Evolutionary conservation across 2,113 vertebrate species (phyloP), one percentile per base, ranked within the genome.

Genomic region (Otis tarda): DNA sequence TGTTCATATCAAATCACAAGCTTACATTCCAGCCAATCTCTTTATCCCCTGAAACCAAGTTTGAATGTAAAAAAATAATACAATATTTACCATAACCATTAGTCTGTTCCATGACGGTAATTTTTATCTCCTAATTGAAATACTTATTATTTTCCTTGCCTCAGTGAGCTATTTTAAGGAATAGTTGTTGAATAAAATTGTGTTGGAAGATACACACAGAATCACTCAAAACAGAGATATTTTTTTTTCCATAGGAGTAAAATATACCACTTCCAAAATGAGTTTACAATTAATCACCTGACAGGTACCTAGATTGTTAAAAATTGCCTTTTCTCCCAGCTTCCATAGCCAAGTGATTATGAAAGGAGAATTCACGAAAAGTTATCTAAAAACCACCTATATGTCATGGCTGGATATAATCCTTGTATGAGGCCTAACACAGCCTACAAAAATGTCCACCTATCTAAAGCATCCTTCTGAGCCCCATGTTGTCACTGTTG

Each of bases 151-250:
- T 91, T 87, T 88, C 35, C 28, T 87, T 93, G 64, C 35, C 35
- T 93, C 53, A 17, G 27, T 53, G 53, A 87, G 31, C 10, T 68
- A n/a, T 83, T 95, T 91, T 76, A 91, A 96, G 61, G 65, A 92
- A 65, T 14, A 73, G 30, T 10, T 89, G 27, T 11, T 89, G 50
- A 82, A 86, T 33, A 37, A 73, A 13, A 61, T 27, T 87, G n/a
- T 57, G 7, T 53, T 24, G 6, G 67, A 85, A 87, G 45, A 77
- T 33, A 59, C 14, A 64, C 13, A 70, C 1, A 78, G 16, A 50
- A 63, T 53, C 73, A 16, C 56, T 86, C 53, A 83, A 73, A 70
- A 90, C 4, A 60, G 35, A 64, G 21, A 19, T 20, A 17, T 47
- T 65, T 56, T 77, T 56, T 80, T 87, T 87, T 39, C 47, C 20